These are phyloP conservation scores for Gymnothorax reevesii DNA, from an alignment of 2,797 vertebrate species.

Conservation along the genomic window DNA sequence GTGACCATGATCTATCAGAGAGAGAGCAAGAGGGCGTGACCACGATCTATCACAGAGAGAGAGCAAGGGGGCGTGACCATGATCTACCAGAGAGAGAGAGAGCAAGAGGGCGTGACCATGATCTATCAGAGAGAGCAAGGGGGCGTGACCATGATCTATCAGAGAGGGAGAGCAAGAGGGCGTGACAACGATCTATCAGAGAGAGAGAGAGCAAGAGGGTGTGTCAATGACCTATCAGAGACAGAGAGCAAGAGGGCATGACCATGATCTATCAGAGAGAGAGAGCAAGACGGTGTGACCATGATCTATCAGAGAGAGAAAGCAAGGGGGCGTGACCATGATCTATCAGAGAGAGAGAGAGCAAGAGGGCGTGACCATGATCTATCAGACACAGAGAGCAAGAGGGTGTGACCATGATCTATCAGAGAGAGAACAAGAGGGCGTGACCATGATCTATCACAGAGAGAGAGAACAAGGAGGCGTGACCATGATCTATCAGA, in stretches of 20 bases:
- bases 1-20: slow-evolving; percentile 68
- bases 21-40: slow-evolving; percentile 59
- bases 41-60: slow-evolving; percentile 63
- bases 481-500: slow-evolving; percentile 69
- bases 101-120: slow-evolving; percentile 71
- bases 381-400: slow-evolving; percentile 55
- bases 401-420: slow-evolving; percentile 75
- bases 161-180: slow-evolving; percentile 48
- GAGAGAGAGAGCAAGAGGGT: too few relatives aligned
- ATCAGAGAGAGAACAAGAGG: slow-evolving; percentile 44
- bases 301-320: slow-evolving; percentile 59
- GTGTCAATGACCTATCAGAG: slow-evolving; percentile 64
- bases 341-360: slow-evolving; percentile 56
- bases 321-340: slow-evolving; percentile 69
- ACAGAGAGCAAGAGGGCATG: slow-evolving; percentile 52
- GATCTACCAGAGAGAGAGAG: slow-evolving; percentile 56
- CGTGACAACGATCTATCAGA: slow-evolving; percentile 68
- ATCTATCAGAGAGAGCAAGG: slow-evolving; percentile 58
- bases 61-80: slow-evolving; percentile 69
- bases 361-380: slow-evolving; percentile 71
- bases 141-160: slow-evolving; percentile 70
- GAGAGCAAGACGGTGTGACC: slow-evolving; percentile 67
- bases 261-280: slow-evolving; percentile 67
- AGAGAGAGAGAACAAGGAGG: slow-evolving; percentile 47
- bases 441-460: slow-evolving; percentile 69